Evolutionary conservation across 2,113 vertebrate genomes (phyloP), one percentile per base, ranked within the genome.

Genomic region (Chelonoidis abingdonii): DNA sequence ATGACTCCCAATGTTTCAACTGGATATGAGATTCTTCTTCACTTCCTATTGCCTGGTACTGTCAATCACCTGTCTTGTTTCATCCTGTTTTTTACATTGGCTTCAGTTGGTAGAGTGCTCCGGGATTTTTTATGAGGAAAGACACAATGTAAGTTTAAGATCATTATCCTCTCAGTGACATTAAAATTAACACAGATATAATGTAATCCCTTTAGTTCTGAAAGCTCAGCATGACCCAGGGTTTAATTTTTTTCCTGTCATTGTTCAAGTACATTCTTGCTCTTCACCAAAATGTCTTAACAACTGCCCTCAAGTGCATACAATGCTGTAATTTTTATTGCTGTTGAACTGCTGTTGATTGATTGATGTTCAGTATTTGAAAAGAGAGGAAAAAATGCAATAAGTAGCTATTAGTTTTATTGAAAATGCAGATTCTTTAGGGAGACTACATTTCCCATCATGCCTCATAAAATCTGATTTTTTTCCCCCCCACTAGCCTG

Each of bases 401-500:
- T 0, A 78, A 80, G 10, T 85, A 94, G 84, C 35, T 25, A 54
- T 56, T 3, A 5, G 52, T 24, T 35, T 17, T 1, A 25, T 78
- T 38, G n/a, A 49, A 85, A 87, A 72, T 35, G 54, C 11, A 38
- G 78, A 47, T 84, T 24, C 0, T 1, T 84, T 50, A 86, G 75
- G 75, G 80, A 72, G 59, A 29, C 44, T 19, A n/a, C 4, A 6
- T 76, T 87, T 10, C 79, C 52, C 35, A 2, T 19, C 22, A 44
- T 57, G 75, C 84, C 87, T 72, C 93, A 79, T 80, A 53, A 52
- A 65, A 69, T 14, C 80, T 27, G 79, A 81, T 44, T 85, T 25
- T 95, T 62, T 2, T 25, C 38, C 21, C 49, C 95, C 62, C 13
- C 89, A 94, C 84, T 84, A 94, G 91, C 89, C 87, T 84, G 93